Conservation (phyloP, 2,113 vertebrate species). For the Pteronura brasiliensis region DNA sequence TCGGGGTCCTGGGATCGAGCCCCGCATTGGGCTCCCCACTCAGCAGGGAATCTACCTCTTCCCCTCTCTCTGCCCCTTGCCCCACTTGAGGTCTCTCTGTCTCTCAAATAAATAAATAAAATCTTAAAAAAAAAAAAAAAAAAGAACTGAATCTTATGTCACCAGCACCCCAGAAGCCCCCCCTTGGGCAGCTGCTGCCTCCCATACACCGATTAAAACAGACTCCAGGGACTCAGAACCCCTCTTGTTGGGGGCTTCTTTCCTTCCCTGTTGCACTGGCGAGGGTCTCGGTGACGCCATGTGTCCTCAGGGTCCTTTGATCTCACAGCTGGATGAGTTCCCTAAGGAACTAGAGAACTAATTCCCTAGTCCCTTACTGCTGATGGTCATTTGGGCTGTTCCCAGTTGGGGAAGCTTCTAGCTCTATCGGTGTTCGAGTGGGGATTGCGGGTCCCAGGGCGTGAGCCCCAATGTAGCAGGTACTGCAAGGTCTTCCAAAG, state of each 20-base stretch:
- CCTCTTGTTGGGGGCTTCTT: neutral
- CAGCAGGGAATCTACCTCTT: neutral
- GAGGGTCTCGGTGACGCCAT: accelerated
- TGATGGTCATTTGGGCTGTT: neutral
- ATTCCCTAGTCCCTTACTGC: neutral
- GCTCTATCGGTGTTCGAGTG: neutral
- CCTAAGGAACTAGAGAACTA: too few relatives aligned
- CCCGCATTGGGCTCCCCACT: accelerated
- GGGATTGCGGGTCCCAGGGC: too few relatives aligned
- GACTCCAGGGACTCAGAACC: neutral
- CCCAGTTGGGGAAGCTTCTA: neutral
- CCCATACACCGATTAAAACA: accelerated
- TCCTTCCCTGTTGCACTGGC: accelerated
- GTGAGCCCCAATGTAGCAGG: neutral
- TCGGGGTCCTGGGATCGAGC: neutral
- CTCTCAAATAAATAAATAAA: neutral
- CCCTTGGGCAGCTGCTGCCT: neutral
- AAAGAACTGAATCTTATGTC: accelerated
- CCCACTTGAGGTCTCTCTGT: neutral
- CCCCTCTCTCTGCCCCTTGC: neutral
- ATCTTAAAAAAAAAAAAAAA: neutral
- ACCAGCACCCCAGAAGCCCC: neutral
- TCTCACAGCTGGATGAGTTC: too few relatives aligned
- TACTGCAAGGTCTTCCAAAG: neutral
- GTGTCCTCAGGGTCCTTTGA: accelerated